Evolutionary conservation across 2,797 vertebrate genomes (phyloP), one percentile per base, ranked within the genome.

Genomic region (Podarcis lilfordi): DNA sequence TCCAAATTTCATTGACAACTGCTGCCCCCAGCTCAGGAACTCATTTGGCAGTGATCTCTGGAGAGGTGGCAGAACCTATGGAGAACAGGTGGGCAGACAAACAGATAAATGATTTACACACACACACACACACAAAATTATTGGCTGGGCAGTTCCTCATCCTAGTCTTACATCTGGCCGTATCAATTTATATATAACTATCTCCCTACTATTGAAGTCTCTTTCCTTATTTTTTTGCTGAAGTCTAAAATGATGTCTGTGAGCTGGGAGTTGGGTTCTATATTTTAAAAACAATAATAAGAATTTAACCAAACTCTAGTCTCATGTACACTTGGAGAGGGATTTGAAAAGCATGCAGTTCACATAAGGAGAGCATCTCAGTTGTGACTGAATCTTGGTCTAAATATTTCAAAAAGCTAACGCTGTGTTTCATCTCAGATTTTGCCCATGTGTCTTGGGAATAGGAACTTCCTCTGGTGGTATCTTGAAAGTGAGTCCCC

Each of bases 231-330:
- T 40, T 82, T 7, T 7, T 37, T 37, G 37, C 61, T 29, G 23
- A 76, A 76, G 8, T 27, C 35, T 68, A 35, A 66, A 82, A 66
- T 68, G 35, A 27, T 27, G 91, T 15, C 79, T 85, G 88, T 92
- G 7, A 37, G 79, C 55, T 68, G 91, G 80, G 82, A 88, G 76
- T 85, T 90, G 92, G 50, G 29, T 68, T 87, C 45, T 50, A 8
- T 45, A 80, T 89, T 92, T 92, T 81, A 88, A 64, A 91, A 93
- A 86, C 71, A 35, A 80, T 55, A 86, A 86, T 69, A 91, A 88
- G 61, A 85, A 82, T 79, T 88, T 43, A 61, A 91, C 90, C 87
- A 87, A 84, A 89, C 11, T 64, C 82, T 25, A 80, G 89, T 82
- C 4, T 8, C 81, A 87, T 91, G 81, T 80, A 91, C 40, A 88